A percentile compares a stretch with the other conserved stretches of the same genome.
Evolutionary conservation across 1,140 invertebrate species (phyloP).

Genomic region (Ceratina japonica): DNA sequence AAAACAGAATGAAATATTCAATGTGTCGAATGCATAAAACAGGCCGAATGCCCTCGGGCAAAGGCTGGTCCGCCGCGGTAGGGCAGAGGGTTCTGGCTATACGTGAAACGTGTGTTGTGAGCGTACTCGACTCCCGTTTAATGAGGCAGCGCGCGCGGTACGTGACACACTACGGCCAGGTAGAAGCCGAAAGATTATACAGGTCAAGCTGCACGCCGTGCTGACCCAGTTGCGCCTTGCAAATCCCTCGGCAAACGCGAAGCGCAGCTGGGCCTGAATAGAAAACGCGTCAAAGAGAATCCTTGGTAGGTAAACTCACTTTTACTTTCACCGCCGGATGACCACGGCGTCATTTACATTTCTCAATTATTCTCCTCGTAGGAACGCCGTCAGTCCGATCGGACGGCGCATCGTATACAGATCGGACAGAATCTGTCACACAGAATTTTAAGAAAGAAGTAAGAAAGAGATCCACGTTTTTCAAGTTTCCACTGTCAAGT

Average conservation of each 20-base stretch:
- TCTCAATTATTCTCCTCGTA: neutral
- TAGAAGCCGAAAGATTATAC: constrained; percentile 42
- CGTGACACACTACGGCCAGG: constrained; percentile 32
- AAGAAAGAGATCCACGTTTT: no score
- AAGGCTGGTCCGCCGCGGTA: no score
- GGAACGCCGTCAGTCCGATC: neutral
- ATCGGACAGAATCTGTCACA: no score
- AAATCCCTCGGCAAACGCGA: constrained; percentile 28
- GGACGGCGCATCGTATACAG: no score
- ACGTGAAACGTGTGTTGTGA: constrained; percentile 22
- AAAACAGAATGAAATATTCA: no score
- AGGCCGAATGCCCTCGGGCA: no score
- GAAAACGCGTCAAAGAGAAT: constrained; percentile 1
- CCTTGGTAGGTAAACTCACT: neutral
- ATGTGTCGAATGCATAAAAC: no score
- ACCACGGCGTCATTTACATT: neutral
- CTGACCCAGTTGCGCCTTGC: constrained; percentile 39
- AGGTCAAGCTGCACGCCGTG: constrained; percentile 34
- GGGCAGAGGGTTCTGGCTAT: no score
- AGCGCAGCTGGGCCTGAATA: constrained; percentile 5
- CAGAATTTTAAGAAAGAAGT: no score
- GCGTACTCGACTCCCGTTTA: constrained; percentile 31
- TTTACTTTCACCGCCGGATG: constrained; percentile 7
- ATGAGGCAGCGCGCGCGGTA: constrained; percentile 23
- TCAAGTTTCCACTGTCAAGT: no score